Conservation (phyloP, 2,113 vertebrate genomes). For the Puffinus mauretanicus region DNA sequence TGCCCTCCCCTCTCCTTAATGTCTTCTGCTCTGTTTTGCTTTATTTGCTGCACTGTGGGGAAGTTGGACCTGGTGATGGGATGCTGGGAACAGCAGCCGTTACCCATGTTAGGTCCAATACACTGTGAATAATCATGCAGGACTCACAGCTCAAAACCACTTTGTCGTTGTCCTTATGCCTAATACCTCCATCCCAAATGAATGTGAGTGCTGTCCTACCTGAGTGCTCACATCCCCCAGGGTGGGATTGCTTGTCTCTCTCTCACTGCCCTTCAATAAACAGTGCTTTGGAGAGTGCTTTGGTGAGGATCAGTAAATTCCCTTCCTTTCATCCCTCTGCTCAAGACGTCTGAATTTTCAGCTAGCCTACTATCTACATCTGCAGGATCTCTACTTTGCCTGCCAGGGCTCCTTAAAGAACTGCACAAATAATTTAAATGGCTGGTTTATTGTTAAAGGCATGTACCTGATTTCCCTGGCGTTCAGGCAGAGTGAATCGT, state of each 20-base stretch:
- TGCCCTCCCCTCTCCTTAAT: neutral
- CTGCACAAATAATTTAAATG: conserved; percentile 32
- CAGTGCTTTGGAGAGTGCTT: neutral
- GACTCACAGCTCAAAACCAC: neutral
- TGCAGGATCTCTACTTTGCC: neutral
- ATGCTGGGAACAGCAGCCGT: neutral
- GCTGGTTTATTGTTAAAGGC: conserved; percentile 53
- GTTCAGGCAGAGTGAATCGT: neutral
- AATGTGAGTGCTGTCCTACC: neutral
- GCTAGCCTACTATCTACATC: neutral
- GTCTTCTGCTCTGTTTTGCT: neutral
- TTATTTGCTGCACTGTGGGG: neutral
- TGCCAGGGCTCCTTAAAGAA: neutral
- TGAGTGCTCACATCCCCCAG: neutral
- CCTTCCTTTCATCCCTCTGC: neutral
- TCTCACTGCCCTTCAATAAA: neutral
- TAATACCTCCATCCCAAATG: neutral
- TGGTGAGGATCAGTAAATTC: neutral
- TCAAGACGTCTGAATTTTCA: neutral
- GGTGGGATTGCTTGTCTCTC: no score
- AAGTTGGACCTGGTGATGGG: neutral
- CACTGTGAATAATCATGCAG: accelerated
- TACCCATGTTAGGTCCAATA: neutral
- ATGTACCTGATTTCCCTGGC: conserved; percentile 25
- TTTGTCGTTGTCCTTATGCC: neutral